These are phyloP conservation scores for Psittacula cyanocephala DNA, from an alignment of 2,113 vertebrate species.

Conservation along the genomic window DNA sequence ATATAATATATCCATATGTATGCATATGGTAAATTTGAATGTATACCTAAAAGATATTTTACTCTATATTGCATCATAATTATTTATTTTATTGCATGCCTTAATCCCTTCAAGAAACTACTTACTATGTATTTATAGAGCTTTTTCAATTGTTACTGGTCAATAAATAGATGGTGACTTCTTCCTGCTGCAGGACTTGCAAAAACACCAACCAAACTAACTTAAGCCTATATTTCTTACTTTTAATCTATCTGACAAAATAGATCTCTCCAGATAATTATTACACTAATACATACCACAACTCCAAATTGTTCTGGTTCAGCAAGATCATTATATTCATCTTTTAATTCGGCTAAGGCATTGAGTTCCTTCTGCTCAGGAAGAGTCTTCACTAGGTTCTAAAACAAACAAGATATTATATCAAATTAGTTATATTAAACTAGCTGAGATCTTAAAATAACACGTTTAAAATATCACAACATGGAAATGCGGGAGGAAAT, in stretches of 20 bases:
- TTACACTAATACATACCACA: conserved; percentile 84
- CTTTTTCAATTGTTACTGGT: neutral
- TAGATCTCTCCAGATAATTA: neutral
- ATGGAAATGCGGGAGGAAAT: neutral
- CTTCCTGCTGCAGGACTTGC: neutral
- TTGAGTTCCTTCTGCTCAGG: conserved; percentile 93
- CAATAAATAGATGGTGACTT: neutral
- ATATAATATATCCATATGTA: neutral
- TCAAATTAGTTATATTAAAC: neutral
- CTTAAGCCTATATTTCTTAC: neutral
- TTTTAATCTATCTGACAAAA: neutral
- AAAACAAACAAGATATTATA: conserved; percentile 55
- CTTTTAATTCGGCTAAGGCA: conserved; percentile 88
- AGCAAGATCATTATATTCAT: conserved; percentile 91
- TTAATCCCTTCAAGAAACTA: neutral
- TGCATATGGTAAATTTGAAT: neutral
- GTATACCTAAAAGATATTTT: neutral
- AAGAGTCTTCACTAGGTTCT: conserved; percentile 97
- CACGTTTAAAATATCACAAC: neutral
- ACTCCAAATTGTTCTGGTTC: conserved; percentile 97
- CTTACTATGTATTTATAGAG: neutral
- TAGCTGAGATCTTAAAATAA: neutral
- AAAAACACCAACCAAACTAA: neutral
- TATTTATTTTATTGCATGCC: neutral
- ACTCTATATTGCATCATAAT: neutral